A percentile compares a stretch with the other conserved stretches of the same genome.
phyloP scores from a whole-genome alignment of 2,888 invertebrate genomes.

The Priocnemis perturbator region DNA sequence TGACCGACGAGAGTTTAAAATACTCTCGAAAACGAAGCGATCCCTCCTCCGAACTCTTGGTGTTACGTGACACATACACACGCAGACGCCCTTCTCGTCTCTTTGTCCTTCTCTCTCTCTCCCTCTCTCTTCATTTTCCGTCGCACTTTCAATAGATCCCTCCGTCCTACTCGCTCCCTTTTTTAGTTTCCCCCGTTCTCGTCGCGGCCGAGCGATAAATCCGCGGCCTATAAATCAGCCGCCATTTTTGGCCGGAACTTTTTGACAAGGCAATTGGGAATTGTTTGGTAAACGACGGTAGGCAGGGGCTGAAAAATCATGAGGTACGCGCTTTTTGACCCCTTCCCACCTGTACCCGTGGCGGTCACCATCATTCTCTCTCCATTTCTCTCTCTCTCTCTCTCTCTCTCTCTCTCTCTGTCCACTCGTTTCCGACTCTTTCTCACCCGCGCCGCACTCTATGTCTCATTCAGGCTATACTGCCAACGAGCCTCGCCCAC shows the following conservation, averaged over 20 bases:
- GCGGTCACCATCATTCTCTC: background rate
- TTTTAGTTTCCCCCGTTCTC: slow-evolving; percentile 51
- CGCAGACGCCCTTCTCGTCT: slow-evolving; percentile 9
- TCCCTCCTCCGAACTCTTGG: slow-evolving; percentile 1
- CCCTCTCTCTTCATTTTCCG: slow-evolving; percentile 13
- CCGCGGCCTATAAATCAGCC: slow-evolving; percentile 66
- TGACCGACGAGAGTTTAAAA: slow-evolving; percentile 64
- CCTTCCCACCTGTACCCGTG: slow-evolving; percentile 23
- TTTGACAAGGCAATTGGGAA: slow-evolving; percentile 73
- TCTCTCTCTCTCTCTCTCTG: too few relatives aligned
- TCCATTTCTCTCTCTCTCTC: slow-evolving; percentile 1
- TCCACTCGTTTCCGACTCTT: too few relatives aligned
- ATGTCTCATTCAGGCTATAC: background rate
- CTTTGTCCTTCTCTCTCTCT: slow-evolving; percentile 13
- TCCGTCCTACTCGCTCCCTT: slow-evolving; percentile 16
- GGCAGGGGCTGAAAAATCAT: slow-evolving; percentile 57
- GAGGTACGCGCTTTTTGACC: slow-evolving; percentile 58
- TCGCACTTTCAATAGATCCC: background rate
- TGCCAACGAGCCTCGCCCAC: background rate
- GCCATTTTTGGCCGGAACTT: slow-evolving; percentile 70
- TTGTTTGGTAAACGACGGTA: slow-evolving; percentile 69
- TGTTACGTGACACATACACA: too few relatives aligned
- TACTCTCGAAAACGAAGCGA: slow-evolving; percentile 52
- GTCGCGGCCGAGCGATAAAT: slow-evolving; percentile 60
- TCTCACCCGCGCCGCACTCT: background rate